Conservation (phyloP, 2,888 invertebrate genomes). For the Sesia bembeciformis region DNA sequence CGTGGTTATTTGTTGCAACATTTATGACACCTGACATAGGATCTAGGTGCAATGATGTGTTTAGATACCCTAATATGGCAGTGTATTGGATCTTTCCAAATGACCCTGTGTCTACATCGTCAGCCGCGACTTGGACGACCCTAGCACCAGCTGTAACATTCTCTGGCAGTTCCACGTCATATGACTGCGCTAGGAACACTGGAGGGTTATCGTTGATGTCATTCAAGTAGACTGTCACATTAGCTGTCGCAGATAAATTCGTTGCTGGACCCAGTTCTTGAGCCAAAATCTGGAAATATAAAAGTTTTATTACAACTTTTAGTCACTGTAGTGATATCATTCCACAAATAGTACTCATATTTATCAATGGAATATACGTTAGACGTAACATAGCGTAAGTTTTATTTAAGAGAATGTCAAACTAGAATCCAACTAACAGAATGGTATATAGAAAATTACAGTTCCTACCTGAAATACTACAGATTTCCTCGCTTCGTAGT, state of each 20-base stretch:
- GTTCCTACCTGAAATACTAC: conserved; percentile 80
- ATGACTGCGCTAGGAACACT: conserved; percentile 81
- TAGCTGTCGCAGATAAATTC: conserved; percentile 82
- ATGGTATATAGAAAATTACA: neutral
- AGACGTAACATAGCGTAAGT: neutral
- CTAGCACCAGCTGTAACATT: conserved; percentile 83
- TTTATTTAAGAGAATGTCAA: neutral
- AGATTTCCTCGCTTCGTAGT: conserved; percentile 86
- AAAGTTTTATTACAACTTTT: neutral
- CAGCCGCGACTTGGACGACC: conserved; percentile 85
- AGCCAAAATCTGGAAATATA: conserved; percentile 79
- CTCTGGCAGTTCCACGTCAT: conserved; percentile 85
- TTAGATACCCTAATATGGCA: conserved; percentile 83
- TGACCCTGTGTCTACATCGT: conserved; percentile 85
- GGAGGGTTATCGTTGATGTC: conserved; percentile 94
- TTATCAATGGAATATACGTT: too few relatives aligned
- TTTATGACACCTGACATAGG: conserved; percentile 86
- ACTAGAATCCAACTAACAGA: neutral
- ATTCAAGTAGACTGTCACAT: conserved; percentile 85
- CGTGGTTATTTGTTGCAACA: conserved; percentile 82
- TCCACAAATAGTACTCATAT: too few relatives aligned
- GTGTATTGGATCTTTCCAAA: conserved; percentile 87
- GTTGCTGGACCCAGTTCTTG: conserved; percentile 86
- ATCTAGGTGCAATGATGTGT: conserved; percentile 86
- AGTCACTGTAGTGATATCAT: too few relatives aligned